Conservation (phyloP, 2,797 vertebrate species). For the Gallinago nigripennis region DNA sequence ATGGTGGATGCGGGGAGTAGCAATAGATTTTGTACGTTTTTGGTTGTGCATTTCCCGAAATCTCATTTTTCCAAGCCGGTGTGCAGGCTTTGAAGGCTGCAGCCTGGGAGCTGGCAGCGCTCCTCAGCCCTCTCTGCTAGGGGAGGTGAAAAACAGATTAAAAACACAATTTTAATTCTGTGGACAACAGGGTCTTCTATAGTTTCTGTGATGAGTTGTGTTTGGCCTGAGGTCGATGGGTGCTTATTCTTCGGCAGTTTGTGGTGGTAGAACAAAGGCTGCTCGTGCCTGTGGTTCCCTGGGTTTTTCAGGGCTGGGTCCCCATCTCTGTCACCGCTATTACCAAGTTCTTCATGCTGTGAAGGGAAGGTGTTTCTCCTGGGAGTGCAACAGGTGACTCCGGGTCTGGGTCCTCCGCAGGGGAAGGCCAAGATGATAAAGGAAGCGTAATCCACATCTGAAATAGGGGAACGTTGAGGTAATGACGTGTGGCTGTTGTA, state of each 20-base stretch:
- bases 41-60: not conserved
- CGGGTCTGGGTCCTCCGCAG: not conserved
- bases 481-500: not conserved
- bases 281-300: not conserved
- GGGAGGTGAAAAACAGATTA: not conserved
- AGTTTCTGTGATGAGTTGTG: not conserved
- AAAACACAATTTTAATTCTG: not conserved
- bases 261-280: not conserved
- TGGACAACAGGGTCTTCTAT: not conserved
- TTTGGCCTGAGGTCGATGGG: accelerated
- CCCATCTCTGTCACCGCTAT: accelerated
- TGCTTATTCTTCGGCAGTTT: not conserved
- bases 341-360: not conserved
- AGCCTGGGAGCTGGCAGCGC: not conserved
- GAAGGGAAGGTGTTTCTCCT: not conserved
- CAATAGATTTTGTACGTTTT: not conserved
- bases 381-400: not conserved
- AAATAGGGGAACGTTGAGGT: not conserved
- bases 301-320: no score
- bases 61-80: not conserved
- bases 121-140: accelerated
- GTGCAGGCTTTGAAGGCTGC: not conserved
- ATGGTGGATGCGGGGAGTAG: not conserved
- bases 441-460: not conserved
- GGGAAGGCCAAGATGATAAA: not conserved